Base-by-base conservation (phyloP, 2,888 invertebrate genomes). In the Prosapia bicincta region DNA sequence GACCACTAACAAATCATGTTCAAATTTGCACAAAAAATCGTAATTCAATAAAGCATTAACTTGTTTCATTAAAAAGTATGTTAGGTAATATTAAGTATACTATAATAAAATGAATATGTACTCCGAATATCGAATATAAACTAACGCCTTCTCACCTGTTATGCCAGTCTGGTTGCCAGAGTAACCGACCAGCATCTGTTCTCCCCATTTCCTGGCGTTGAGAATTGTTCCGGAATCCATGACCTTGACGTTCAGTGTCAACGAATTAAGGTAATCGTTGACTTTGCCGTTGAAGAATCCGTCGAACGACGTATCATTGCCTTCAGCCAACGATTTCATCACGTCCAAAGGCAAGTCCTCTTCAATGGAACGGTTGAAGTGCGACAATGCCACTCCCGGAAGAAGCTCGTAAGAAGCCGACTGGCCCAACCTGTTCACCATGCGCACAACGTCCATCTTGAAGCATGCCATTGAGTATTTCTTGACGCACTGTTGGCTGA, bases 361-460 rank as follows among this genome's bases (percentile, higher is more conserved):
- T 30, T 69, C 69, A n/a, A 5, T 6, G 9, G 72, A 25, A 9
- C 72, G 71, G 72, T 76, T 77, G 20, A 67, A 75, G 69, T 80
- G 79, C 26, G 76, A 77, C 66, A 81, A 70, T 7, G 90, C 91
- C 0, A 95, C 87, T 76, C 94, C 94, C 0, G 93, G 92, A 6
- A 93, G 82, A 10, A 95, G 87, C 78, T 88, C 88, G 10, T 92
- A 88, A 83, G 92, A 90, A 81, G 90, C 89, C 78, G 90, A 89
- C 82, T 92, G 91, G 80, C 92, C 90, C 43, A 94, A 83, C 67
- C 90, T 90, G 82, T 94, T 94, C 78, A 94, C 87, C 81, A 93
- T 90, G 1, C 92, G 91, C 2, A 93, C 88, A 71, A 93, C 89
- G 82, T 94, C 93, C 78, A 94, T 86, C 83, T 94, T 94, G 66